Base-by-base conservation (phyloP, 2,797 vertebrate species). In the Somateria mollissima region DNA sequence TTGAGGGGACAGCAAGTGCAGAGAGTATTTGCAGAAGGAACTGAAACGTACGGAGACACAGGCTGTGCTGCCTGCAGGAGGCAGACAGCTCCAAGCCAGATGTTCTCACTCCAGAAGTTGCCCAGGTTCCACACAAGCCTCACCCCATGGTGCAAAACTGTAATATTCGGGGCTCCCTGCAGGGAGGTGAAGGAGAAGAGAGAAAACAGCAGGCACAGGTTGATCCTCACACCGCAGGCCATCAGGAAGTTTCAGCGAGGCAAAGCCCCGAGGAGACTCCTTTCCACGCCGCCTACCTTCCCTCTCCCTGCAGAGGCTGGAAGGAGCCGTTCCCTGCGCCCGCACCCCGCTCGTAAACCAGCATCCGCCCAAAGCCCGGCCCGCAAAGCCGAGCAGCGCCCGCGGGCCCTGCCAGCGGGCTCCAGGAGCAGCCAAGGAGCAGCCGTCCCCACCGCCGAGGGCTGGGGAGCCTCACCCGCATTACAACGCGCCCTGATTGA, bases 1-100 rank as follows among this genome's bases (percentile, higher is more conserved):
- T 18, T 15, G 12, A 3, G 21, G 47, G 34, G 41, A 65, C 16
- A 47, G 72, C 1, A 4, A 85, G 82, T 49, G 87, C 30, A 9
- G 49, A 15, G 89, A 34, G 47, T 39, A 19, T 69, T 10, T 87
- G 89, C 89, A 85, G 88, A 95, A 39, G 41, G 53, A 83, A 28
- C 43, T 56, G 57, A 70, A n/a, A 28, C 1, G 6, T 0, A 93
- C 49, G 60, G 81, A 93, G 81, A 81, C 1, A 3, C 41, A 58
- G 71, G 75, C 56, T 58, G 64, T 2, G 4, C 64, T 51, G 41
- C 84, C 78, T 87, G 84, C 73, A 89, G 61, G 92, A 57, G 85
- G 73, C n/a, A 54, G 71, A 80, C 34, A 27, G 67, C 73, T 96
- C 94, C 93, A 97, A 97, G 97, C 96, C 96, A 94, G 92, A 92